Base-by-base conservation (phyloP, 2,888 invertebrate genomes). In the Neuroscelio doddi region DNA sequence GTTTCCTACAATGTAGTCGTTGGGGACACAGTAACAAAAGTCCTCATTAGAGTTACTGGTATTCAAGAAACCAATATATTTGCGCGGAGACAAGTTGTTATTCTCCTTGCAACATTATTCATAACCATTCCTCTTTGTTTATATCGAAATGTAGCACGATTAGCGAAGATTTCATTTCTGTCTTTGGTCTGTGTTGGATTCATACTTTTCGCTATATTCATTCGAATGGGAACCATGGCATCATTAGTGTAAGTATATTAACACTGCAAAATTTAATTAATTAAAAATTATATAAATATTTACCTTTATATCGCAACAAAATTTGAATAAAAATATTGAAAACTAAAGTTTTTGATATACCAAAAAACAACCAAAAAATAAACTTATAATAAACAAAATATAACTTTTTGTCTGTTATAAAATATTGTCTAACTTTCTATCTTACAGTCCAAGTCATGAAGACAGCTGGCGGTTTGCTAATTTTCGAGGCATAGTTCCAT, bases 1-100 rank as follows among this genome's bases (percentile, higher is more conserved):
- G 92, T 94, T 59, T 93, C 93, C 56, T 94, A 94, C 84, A 94
- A 94, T 83, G 91, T 94, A 12, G 93, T 94, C 14, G 93, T 94
- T 24, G 94, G 94, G 14, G 94, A 95, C 80, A 94, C 94, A 0
- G 88, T 93, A 36, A 93, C 94, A 10, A 93, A 93, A 85, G 92
- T 94, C 12, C 86, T 94, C 53, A 87, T 91, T n/a, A 87, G 93
- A 64, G 86, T 93, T 46, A 89, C 91, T 9, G 88, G 88, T 45
- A 85, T 89, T 26, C 80, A 85, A 1, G 84, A 85, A 34, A 86
- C 86, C 34, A 88, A 87, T 10, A 77, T 91, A 36, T 85, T 91
- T 52, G 90, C 88, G 7, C 88, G 88, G 72, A 85, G 92, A 21
- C 89, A 91, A 78, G 86, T 91, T 45, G 88, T 94, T 49, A 91